Base-by-base conservation (phyloP, 2,888 invertebrate species). In the Germaria angustata region DNA sequence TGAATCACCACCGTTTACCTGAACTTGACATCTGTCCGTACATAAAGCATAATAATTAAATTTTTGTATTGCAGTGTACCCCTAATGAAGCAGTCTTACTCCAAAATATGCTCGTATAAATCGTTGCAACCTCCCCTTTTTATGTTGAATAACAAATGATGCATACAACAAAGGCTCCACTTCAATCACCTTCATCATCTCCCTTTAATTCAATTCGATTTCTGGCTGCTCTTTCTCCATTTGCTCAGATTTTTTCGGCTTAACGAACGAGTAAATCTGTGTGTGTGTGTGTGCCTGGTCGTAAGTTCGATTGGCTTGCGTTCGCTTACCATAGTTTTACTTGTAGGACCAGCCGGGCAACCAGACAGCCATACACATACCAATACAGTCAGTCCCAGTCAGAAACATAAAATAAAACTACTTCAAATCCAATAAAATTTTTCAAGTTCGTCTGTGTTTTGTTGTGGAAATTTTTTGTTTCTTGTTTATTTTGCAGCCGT, bases 361-460 rank as follows among this genome's bases (percentile, higher is more conserved):
- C 4, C 39, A 39, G 8, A 39, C 20, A 34, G 44, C 53, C 17
- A 41, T 32, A 41, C n/a, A 34, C 15, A 24, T 24, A 24, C 22
- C 6, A 24, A 9, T 6, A n/a, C 32, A 53, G 9, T 32, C 20
- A 0, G 2, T 8, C 2, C 17, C 39, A 72, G 39, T 9, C 61
- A 61, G 20, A 11, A 24, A 24, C 13, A 13, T 13, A 4, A 20
- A 75, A 75, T 24, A 75, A 66, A 66, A 75, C 51, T 66, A 68
- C 72, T 79, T 59, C 34, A 72, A 72, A 66, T 72, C 66, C 41
- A 66, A 66, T 6, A 11, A 79, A 76, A 66, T 11, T 72, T 76
- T 81, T 81, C 81, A 81, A 81, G 81, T 81, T 81, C 77, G 81
- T 66, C 72, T 77, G 72, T 68, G 72, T 71, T 81, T 72, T 81